Evolutionary conservation across 1,140 invertebrate genomes (phyloP), one percentile per base, ranked within the genome.

Genomic region (Drosophila eugracilis): DNA sequence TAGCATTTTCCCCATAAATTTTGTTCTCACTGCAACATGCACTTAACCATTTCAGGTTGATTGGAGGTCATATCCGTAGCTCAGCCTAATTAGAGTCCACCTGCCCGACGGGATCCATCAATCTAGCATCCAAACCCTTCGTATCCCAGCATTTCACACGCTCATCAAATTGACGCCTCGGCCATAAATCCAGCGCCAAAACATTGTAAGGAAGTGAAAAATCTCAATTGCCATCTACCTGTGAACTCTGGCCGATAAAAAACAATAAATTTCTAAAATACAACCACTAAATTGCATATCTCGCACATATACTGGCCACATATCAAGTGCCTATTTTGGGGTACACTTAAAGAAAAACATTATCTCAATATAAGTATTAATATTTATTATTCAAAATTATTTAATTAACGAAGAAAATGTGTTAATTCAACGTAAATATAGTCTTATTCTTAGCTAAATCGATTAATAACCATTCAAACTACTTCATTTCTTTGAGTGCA

Each of bases 211-310:
- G 21, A 59, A 54, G 59, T 78, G 57, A 78, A 83, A 84, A 66
- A 78, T 65, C 57, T 80, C 48, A 41, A 67, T 57, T 52, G 67
- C 50, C 54, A 49, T 80, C 49, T 54, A 75, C 55, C 70, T 79
- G 77, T 79, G 78, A 85, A 69, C 57, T 77, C 50, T 59, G 62
- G 44, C 55, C 73, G 73, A 80, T 85, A 80, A 85, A 86, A 85
- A 86, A 85, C 81, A 85, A 85, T 85, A 85, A 86, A 86, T 85
- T 69, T 77, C 34, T 76, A 60, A 70, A 83, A 75, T 59, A 73
- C 54, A 81, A 36, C 30, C 47, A 54, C 79, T 71, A 78, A 84
- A 84, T 78, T 83, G 78, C 74, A 83, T 58, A 63, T 36, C 28
- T 39, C 39, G 41, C 26, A 42, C 37, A 24, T 44, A 62, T 45